Evolutionary conservation across 37 sponge, comb jelly and placozoan genomes (phyloP), one percentile per base, ranked within the genome.

Genomic region (Ianthella basta): DNA sequence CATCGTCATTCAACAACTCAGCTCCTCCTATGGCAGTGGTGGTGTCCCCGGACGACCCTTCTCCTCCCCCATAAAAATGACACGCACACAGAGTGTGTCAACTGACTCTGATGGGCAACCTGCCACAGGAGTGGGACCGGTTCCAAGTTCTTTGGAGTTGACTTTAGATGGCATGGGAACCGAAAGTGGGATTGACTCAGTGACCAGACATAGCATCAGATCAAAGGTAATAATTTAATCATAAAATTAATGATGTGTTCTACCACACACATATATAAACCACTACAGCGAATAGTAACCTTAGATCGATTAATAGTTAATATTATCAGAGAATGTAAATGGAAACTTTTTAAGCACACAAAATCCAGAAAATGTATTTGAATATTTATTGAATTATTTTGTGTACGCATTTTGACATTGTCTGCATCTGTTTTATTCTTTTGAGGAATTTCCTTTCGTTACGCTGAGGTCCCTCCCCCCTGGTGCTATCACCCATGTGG

Each of bases 391-490:
- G 32, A 40, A 53, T 18, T 15, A 18, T 18, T 27, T 23, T 79
- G 79, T 54, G 55, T 59, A 20, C 14, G 60, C 55, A 57, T 55
- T n/a, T 80, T 29, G 33, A 29, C 80, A 16, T 54, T 8, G 3
- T 1, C 21, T 4, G n/a, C n/a, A 5, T 6, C 24, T 61, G 57
- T 21, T 81, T n/a, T 78, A 20, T 55, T 32, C 64, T 55, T 60
- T 55, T 5, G 29, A 89, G 90, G 93, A 95, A 18, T 95, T 92
- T 81, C 95, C 95, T 25, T 97, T 97, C 73, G 86, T 74, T 78
- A 97, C 97, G 4, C 66, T 97, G 69, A 65, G 82, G 25, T 67
- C 66, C 32, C 79, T 97, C 18, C 95, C 97, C 24, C 40, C 68
- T 32, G 95, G 94, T 0, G 56, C 86, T 8, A 72, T 95, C 41